phyloP scores from a whole-genome alignment of 2,113 vertebrate genomes.

The Okapia johnstoni region DNA sequence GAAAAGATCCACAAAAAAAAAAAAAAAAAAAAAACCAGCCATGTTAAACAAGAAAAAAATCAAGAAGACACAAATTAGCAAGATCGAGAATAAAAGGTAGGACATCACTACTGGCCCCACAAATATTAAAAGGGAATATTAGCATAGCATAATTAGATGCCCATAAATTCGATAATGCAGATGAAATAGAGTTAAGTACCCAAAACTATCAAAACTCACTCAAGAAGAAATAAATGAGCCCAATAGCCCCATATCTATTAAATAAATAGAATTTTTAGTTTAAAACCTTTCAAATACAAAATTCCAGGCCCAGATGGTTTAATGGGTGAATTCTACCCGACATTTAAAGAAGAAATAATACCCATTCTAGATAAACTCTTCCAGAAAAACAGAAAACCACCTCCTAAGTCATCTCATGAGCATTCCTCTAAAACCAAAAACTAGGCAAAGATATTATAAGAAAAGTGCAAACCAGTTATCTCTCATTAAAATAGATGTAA shows the following conservation, averaged over 20 bases:
- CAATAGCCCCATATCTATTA: not conserved
- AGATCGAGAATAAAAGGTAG: not conserved
- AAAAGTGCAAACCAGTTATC: not conserved
- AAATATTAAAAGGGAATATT: not conserved
- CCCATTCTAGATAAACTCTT: not conserved
- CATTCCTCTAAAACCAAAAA: constrained; percentile 3
- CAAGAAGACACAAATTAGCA: not conserved
- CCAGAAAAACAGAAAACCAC: not conserved
- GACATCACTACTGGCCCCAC: not conserved
- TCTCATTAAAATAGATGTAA: not conserved
- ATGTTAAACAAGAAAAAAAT: not conserved
- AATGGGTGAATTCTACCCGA: not conserved
- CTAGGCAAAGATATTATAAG: not conserved
- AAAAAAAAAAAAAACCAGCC: not conserved
- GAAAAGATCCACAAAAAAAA: not conserved
- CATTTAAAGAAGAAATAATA: not conserved
- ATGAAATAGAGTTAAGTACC: not conserved
- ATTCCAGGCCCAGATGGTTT: not conserved
- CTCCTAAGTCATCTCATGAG: not conserved
- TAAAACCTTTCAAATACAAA: not conserved
- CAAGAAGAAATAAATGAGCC: not conserved
- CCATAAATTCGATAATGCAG: not conserved
- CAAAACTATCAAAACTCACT: not conserved
- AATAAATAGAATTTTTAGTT: not conserved
- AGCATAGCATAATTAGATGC: not conserved